Evolutionary conservation across 2,113 vertebrate genomes (phyloP).

Genomic region (Anoura caudifer): DNA sequence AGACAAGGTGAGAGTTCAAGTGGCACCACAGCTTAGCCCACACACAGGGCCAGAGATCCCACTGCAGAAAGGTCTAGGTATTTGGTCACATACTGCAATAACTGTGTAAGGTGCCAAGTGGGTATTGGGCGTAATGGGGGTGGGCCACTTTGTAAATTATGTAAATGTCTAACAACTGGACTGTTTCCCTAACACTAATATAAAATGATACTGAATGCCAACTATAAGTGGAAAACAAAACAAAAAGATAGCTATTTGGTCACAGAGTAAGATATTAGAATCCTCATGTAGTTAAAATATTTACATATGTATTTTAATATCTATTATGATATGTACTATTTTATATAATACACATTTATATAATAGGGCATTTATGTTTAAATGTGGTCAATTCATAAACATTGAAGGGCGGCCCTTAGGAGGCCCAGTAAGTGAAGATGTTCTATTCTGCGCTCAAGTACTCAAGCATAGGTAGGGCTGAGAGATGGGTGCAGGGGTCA

Average conservation of each 20-base stretch:
- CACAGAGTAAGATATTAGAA: not conserved
- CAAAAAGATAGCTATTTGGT: not conserved
- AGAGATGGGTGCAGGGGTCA: not conserved
- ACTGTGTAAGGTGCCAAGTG: too few species aligned
- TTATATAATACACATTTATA: not conserved
- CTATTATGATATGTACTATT: too few species aligned
- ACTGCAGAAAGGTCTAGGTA: too few species aligned
- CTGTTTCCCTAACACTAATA: too few species aligned
- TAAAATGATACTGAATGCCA: too few species aligned
- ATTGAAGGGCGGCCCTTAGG: not conserved
- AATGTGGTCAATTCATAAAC: not conserved
- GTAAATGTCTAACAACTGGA: too few species aligned
- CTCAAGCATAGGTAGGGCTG: accelerated
- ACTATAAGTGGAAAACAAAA: too few species aligned
- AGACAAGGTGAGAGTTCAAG: too few species aligned
- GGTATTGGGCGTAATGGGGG: too few species aligned
- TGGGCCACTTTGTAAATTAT: too few species aligned
- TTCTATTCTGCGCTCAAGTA: not conserved
- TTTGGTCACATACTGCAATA: too few species aligned
- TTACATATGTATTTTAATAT: not conserved
- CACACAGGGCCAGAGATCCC: too few species aligned
- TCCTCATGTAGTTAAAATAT: not conserved
- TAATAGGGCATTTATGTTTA: not conserved
- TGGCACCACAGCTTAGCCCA: accelerated
- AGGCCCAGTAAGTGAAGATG: not conserved